Percentiles rank a stretch among this genome's conserved stretches.
phyloP scores from a whole-genome alignment of 2,113 vertebrate species.

The Orcinus orca region DNA sequence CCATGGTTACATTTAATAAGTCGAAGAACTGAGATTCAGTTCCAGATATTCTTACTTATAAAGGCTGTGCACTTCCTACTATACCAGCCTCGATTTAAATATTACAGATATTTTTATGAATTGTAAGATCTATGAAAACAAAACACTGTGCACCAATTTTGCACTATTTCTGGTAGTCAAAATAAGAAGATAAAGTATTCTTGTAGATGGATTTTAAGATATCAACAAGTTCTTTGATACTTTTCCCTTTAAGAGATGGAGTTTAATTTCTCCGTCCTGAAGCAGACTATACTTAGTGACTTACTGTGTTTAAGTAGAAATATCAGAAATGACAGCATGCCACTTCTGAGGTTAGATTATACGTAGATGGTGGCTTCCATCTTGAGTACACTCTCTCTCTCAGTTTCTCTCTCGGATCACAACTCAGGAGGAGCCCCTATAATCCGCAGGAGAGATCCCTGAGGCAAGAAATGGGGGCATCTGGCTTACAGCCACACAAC shows the following conservation, averaged over 20 bases:
- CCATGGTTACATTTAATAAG: not conserved
- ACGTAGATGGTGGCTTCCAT: not conserved
- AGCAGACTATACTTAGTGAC: not conserved
- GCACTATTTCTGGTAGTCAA: not conserved
- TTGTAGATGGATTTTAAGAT: not conserved
- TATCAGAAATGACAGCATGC: not conserved
- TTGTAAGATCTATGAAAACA: not conserved
- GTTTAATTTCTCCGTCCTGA: not conserved
- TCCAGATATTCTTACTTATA: not conserved
- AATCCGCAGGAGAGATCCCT: not conserved
- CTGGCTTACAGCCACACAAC: rapidly evolving
- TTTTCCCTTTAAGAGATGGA: not conserved
- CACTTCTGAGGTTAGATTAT: not conserved
- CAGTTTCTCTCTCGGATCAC: not conserved
- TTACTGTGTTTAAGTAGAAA: not conserved
- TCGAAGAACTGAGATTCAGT: not conserved
- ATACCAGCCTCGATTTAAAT: not conserved
- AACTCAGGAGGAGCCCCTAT: not conserved
- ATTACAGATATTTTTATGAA: not conserved
- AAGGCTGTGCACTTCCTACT: not conserved
- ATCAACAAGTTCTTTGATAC: not conserved
- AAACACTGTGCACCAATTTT: not conserved
- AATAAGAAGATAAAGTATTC: not conserved
- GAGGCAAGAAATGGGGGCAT: not conserved
- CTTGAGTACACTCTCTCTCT: not conserved